Evolutionary conservation across 2,888 invertebrate species (phyloP).

Genomic region (Molorchus minor): DNA sequence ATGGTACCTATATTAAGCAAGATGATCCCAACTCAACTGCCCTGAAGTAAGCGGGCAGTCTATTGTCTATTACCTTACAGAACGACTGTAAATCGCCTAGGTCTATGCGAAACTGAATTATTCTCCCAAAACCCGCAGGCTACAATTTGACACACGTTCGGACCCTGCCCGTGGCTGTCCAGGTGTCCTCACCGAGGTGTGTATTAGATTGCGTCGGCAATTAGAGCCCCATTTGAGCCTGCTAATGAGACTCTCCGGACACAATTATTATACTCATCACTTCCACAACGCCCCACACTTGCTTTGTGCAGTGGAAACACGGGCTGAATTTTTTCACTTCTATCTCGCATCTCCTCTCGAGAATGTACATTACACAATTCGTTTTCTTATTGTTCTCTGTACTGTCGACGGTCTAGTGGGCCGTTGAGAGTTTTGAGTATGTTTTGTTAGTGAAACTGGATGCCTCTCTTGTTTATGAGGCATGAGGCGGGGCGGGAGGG

Average conservation of each 20-base stretch:
- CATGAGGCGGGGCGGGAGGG: slow-evolving; percentile 24
- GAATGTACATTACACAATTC: slow-evolving; percentile 48
- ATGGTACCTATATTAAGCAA: too few relatives aligned
- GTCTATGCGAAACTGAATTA: too few relatives aligned
- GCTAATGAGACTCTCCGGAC: slow-evolving; percentile 61
- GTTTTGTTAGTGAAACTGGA: slow-evolving; percentile 35
- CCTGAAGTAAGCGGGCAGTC: too few relatives aligned
- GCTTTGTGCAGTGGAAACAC: slow-evolving; percentile 41
- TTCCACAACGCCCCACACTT: slow-evolving; percentile 43
- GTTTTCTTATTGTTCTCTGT: slow-evolving; percentile 44
- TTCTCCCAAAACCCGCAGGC: slow-evolving; percentile 11
- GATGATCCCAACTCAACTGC: too few relatives aligned
- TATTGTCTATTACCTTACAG: too few relatives aligned
- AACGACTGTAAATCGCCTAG: too few relatives aligned
- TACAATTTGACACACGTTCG: slow-evolving; percentile 18
- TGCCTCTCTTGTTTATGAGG: slow-evolving; percentile 27
- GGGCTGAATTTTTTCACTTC: slow-evolving; percentile 31
- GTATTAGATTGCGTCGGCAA: slow-evolving; percentile 61
- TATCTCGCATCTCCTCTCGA: slow-evolving; percentile 31
- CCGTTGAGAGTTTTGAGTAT: slow-evolving; percentile 26
- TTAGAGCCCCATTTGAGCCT: slow-evolving; percentile 58
- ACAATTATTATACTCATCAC: slow-evolving; percentile 60
- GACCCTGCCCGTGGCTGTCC: slow-evolving; percentile 3
- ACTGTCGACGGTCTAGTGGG: slow-evolving; percentile 29
- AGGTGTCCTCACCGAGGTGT: slow-evolving; percentile 46